Percentiles rank a stretch among this genome's conserved stretches.
These are phyloP conservation scores for Poeciliopsis turrubarensis DNA, from an alignment of 2,113 vertebrate species.

Conservation along the genomic window DNA sequence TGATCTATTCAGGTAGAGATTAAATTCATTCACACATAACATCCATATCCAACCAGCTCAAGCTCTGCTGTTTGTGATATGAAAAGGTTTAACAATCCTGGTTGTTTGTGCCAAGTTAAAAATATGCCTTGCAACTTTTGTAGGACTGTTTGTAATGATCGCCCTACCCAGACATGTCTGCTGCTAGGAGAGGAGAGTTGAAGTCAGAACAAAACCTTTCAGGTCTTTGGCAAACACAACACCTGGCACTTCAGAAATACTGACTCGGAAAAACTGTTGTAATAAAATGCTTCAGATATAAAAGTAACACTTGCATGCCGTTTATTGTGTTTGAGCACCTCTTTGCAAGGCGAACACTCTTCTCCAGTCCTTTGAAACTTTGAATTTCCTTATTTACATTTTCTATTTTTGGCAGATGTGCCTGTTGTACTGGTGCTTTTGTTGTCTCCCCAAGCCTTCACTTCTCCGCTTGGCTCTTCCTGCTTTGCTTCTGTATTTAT, in stretches of 20 bases:
- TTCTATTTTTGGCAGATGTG: slow-evolving; percentile 69
- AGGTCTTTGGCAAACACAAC: slow-evolving; percentile 21
- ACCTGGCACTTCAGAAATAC: slow-evolving; percentile 44
- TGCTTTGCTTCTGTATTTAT: slow-evolving; percentile 59
- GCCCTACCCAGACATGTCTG: slow-evolving; percentile 30
- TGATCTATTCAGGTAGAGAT: slow-evolving; percentile 12
- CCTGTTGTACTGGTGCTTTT: slow-evolving; percentile 59
- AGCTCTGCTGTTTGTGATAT: slow-evolving; percentile 10
- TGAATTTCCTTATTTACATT: slow-evolving; percentile 61
- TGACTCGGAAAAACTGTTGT: slow-evolving; percentile 42
- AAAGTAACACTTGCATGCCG: slow-evolving; percentile 54
- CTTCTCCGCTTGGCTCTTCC: slow-evolving; percentile 48
- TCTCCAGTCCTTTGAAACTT: slow-evolving; percentile 42
- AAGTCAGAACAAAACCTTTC: slow-evolving; percentile 35
- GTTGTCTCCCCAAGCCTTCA: slow-evolving; percentile 25
- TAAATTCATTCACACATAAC: slow-evolving; percentile 29
- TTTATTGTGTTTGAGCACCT: slow-evolving; percentile 16
- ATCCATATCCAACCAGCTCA: slow-evolving; percentile 21
- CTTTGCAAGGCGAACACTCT: slow-evolving; percentile 17
- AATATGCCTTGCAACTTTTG: slow-evolving; percentile 46
- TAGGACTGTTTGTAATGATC: slow-evolving; percentile 34
- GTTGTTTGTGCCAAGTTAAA: slow-evolving; percentile 51
- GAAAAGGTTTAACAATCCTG: slow-evolving; percentile 7
- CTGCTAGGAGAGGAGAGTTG: slow-evolving; percentile 16
- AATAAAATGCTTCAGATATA: slow-evolving; percentile 48